Conservation (phyloP, 2,888 invertebrate genomes). For the Agrotis ipsilon region DNA sequence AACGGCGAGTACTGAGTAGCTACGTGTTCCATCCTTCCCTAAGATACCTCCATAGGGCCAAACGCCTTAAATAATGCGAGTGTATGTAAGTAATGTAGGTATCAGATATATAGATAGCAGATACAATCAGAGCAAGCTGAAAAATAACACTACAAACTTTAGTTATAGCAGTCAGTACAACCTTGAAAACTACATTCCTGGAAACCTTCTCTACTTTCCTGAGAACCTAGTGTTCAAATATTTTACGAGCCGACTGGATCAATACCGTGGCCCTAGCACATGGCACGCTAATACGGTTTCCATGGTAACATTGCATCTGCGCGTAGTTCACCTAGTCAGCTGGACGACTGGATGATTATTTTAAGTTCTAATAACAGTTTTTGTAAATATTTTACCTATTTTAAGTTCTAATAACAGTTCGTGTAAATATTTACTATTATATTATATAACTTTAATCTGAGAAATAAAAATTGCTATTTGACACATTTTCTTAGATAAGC, state of each 20-base stretch:
- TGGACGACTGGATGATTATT: background rate
- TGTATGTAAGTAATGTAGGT: too few species aligned
- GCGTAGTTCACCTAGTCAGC: background rate
- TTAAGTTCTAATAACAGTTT: background rate
- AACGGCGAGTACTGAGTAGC: too few species aligned
- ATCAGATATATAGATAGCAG: too few species aligned
- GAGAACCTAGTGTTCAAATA: constrained; percentile 41
- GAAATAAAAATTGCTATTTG: too few species aligned
- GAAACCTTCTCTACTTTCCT: constrained; percentile 7
- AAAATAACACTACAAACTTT: background rate
- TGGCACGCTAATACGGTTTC: constrained; percentile 6
- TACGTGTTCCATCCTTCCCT: too few species aligned
- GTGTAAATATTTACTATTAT: background rate
- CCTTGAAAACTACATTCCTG: background rate
- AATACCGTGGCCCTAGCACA: constrained; percentile 28
- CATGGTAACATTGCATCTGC: constrained; percentile 17
- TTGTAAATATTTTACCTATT: background rate
- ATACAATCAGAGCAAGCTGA: background rate
- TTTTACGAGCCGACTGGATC: constrained; percentile 24
- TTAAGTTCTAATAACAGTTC: background rate
- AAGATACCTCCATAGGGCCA: too few species aligned
- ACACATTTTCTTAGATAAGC: too few species aligned
- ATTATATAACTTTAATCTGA: too few species aligned
- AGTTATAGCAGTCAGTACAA: background rate
- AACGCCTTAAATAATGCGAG: too few species aligned